Conservation (phyloP, 2,888 invertebrate genomes). For the Alsophila aescularia region DNA sequence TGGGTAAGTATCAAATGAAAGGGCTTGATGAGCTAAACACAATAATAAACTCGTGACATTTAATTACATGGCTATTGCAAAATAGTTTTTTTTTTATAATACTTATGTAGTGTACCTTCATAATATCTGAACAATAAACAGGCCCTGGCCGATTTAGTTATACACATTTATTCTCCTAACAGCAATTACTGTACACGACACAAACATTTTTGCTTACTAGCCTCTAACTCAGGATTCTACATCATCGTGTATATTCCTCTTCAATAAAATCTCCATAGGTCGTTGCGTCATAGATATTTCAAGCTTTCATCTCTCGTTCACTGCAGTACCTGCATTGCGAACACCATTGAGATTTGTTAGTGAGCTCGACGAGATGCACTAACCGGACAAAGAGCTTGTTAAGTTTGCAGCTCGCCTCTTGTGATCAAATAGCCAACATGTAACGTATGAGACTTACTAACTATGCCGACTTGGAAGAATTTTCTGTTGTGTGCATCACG, state of each 20-base stretch:
- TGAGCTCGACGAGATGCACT: constrained; percentile 47
- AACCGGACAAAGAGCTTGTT: constrained; percentile 62
- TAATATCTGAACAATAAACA: too few species aligned
- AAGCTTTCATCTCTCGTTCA: constrained; percentile 6
- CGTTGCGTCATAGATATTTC: constrained; percentile 9
- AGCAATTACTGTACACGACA: neutral
- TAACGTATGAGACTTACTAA: constrained; percentile 47
- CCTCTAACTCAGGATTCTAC: too few species aligned
- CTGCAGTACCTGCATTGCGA: constrained; percentile 25
- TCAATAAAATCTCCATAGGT: neutral
- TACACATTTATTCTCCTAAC: neutral
- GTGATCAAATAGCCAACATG: constrained; percentile 66
- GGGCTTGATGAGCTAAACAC: too few species aligned
- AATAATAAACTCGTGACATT: too few species aligned
- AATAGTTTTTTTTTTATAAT: too few species aligned
- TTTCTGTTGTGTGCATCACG: too few species aligned
- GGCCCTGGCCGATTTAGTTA: too few species aligned
- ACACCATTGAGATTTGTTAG: constrained; percentile 54
- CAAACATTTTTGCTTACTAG: too few species aligned
- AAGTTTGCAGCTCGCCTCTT: constrained; percentile 63
- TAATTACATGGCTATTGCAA: too few species aligned
- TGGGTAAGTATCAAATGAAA: too few species aligned
- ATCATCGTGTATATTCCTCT: neutral
- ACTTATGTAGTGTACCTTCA: too few species aligned
- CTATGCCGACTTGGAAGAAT: constrained; percentile 42